phyloP scores from a whole-genome alignment of 1,140 invertebrate species.

The Anastrepha ludens region DNA sequence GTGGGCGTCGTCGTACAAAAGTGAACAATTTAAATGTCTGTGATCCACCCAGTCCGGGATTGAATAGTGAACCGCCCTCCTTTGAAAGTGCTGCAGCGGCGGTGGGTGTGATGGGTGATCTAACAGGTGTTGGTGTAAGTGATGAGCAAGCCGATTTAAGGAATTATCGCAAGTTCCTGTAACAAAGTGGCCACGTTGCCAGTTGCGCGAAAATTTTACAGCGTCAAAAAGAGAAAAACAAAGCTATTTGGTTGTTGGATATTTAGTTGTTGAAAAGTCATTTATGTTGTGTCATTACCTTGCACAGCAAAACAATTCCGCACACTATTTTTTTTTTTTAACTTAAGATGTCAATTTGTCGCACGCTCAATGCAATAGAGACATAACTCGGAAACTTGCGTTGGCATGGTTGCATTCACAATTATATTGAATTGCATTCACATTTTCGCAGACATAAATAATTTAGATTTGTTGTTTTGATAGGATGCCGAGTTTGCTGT shows the following conservation, averaged over 20 bases:
- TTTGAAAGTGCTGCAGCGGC: slow-evolving; percentile 72
- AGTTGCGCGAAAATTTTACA: not conserved
- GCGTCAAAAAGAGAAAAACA: not conserved
- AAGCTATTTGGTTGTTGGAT: slow-evolving; percentile 37
- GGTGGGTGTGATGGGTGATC: slow-evolving; percentile 63
- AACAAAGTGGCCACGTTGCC: slow-evolving; percentile 56
- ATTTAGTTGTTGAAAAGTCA: slow-evolving; percentile 6
- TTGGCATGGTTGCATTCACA: too few species aligned
- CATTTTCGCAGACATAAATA: too few species aligned
- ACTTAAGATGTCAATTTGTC: not conserved
- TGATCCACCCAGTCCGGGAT: slow-evolving; percentile 67
- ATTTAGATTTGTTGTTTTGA: too few species aligned
- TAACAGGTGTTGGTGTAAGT: slow-evolving; percentile 26
- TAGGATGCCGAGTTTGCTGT: too few species aligned
- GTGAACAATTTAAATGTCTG: slow-evolving; percentile 57
- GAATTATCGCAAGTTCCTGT: slow-evolving; percentile 74
- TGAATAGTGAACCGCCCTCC: slow-evolving; percentile 70
- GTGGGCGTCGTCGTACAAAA: slow-evolving; percentile 67
- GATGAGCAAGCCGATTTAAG: slow-evolving; percentile 69
- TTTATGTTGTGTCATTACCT: not conserved
- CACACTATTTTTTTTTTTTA: not conserved
- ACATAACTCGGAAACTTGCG: too few species aligned
- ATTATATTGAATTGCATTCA: too few species aligned
- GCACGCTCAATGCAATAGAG: too few species aligned
- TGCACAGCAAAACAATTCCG: not conserved